A percentile compares a stretch with the other conserved stretches of the same genome.
Evolutionary conservation across 2,888 invertebrate species (phyloP).

Genomic region (Kryphioiulus occultus): DNA sequence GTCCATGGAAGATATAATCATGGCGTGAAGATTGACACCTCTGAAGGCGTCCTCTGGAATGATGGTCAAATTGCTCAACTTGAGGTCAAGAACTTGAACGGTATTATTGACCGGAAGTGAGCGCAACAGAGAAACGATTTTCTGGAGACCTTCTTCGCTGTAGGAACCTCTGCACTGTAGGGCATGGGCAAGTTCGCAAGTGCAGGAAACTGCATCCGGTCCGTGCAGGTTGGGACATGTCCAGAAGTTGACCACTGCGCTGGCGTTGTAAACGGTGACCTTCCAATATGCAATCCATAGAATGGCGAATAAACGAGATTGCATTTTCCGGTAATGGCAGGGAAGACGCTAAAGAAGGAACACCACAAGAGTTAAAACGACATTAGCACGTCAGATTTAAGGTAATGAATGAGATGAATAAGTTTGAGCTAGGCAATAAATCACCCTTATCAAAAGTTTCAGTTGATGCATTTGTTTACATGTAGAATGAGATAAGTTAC

Average conservation of each 20-base stretch:
- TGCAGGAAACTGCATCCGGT: conserved; percentile 35
- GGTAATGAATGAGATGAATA: neutral
- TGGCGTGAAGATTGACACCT: neutral
- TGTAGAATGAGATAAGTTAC: too few relatives aligned
- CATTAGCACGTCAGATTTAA: neutral
- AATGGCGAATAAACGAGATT: neutral
- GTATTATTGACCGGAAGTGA: conserved; percentile 35
- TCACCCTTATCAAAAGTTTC: neutral
- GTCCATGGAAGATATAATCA: neutral
- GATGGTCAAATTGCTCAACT: neutral
- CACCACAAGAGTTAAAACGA: neutral
- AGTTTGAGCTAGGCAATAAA: too few relatives aligned
- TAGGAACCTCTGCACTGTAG: conserved; percentile 9
- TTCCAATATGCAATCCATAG: neutral
- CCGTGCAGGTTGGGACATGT: conserved; percentile 36
- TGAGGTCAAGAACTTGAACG: conserved; percentile 25
- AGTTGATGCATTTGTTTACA: neutral
- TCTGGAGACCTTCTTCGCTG: neutral
- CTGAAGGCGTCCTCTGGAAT: conserved; percentile 29
- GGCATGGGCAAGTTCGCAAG: conserved; percentile 4
- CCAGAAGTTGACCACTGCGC: neutral
- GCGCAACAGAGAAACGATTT: conserved; percentile 2
- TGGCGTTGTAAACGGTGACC: neutral
- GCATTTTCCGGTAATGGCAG: neutral
- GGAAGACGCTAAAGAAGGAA: neutral